Evolutionary conservation across 2,113 vertebrate species (phyloP), one percentile per base, ranked within the genome.

Genomic region (Indicator indicator): DNA sequence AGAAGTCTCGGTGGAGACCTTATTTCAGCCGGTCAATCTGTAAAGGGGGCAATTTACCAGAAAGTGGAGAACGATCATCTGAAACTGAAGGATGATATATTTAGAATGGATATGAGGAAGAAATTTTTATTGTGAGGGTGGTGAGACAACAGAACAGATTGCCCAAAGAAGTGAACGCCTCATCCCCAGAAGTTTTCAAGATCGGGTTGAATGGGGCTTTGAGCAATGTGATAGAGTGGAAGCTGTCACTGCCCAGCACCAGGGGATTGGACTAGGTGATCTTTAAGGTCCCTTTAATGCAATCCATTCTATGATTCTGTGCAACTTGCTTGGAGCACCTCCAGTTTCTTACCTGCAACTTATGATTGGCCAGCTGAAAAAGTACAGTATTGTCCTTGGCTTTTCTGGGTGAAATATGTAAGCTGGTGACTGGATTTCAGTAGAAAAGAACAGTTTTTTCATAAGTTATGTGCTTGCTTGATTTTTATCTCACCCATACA

Each of bases 61-160:
- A 52, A 83, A 62, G 67, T 3, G 14, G 59, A 62, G 59, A 42
- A 70, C 52, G n/a, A 13, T n/a, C 80, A 79, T 59, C 59, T 80
- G 78, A 71, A 80, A 54, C 23, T 54, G 54, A 55, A 80, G 64
- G 36, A 63, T 9, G 4, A 3, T 71, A 33, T 7, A 42, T 72
- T 76, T 83, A 58, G 16, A 16, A 5, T 67, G 11, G 13, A 6
- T 69, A 17, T 23, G 67, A 77, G 18, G 14, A 85, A 30, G 30
- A 46, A 1, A 3, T n/a, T 79, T 89, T 63, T 72, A 40, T 0
- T 0, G 3, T 68, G n/a, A 30, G 27, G 5, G 16, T 72, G 7
- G 15, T 50, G 28, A 83, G 26, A 54, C 21, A n/a, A 28, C 23
- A 32, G 26, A 75, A 46, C 40, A 48, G 24, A 23, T 48, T 89